Percentiles rank a stretch among this genome's conserved stretches.
These are phyloP conservation scores for Aulostomus chinensis DNA, from an alignment of 2,797 vertebrate species.

Conservation along the genomic window DNA sequence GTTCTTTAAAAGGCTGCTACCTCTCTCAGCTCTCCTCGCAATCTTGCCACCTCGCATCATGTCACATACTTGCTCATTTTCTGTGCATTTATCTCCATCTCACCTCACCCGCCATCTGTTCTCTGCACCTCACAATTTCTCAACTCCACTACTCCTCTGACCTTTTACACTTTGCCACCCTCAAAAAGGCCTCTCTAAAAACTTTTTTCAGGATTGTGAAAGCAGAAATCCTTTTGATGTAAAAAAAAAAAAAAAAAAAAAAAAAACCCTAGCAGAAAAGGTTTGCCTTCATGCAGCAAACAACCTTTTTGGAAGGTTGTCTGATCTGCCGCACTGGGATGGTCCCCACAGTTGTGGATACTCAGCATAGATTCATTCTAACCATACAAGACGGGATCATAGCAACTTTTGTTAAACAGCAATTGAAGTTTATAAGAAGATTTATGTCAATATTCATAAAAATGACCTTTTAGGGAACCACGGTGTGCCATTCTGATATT, in stretches of 20 bases:
- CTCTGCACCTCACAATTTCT: background rate
- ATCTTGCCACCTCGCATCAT: conserved; percentile 14
- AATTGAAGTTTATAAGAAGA: too few species aligned
- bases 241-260: too few species aligned
- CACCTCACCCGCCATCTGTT: background rate
- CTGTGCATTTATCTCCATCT: conserved; percentile 14
- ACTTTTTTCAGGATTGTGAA: background rate
- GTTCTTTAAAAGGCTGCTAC: background rate
- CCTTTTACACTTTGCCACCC: background rate
- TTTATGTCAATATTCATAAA: background rate
- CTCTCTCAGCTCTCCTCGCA: background rate
- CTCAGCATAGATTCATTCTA: too few species aligned
- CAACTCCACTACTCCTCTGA: conserved; percentile 5
- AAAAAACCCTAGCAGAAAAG: too few species aligned
- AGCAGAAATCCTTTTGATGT: background rate
- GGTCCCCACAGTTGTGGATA: too few species aligned
- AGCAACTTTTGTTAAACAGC: too few species aligned
- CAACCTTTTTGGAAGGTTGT: background rate
- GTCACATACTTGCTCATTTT: conserved; percentile 19
- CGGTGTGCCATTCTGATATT: background rate
- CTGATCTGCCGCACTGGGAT: background rate
- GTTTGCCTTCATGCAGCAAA: background rate
- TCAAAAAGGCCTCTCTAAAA: background rate
- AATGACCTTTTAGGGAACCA: background rate
- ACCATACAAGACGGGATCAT: too few species aligned